Conservation (phyloP, 2,113 vertebrate species). For the Osmerus mordax region DNA sequence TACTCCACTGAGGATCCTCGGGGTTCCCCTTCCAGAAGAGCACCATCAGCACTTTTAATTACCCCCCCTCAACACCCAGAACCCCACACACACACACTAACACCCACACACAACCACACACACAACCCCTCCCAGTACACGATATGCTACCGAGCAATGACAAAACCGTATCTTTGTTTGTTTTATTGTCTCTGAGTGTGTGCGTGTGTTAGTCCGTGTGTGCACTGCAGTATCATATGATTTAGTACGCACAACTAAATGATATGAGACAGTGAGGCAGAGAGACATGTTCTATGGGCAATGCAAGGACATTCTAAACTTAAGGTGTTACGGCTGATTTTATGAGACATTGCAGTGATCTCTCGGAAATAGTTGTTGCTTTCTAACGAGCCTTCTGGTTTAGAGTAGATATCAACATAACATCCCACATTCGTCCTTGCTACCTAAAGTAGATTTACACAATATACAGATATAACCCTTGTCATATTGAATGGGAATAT, state of each 20-base stretch:
- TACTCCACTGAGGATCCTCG: slow-evolving; percentile 12
- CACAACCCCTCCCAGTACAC: slow-evolving; percentile 11
- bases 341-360: slow-evolving; percentile 30
- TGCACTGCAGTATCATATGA: too few species aligned
- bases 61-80: neutral
- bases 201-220: too few species aligned
- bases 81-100: slow-evolving; percentile 15
- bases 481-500: neutral
- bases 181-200: too few species aligned
- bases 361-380: slow-evolving; percentile 19
- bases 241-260: too few species aligned
- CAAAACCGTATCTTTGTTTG: too few species aligned
- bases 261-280: neutral
- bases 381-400: slow-evolving; percentile 2
- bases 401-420: too few species aligned
- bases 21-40: slow-evolving; percentile 38
- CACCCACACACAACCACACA: slow-evolving; percentile 17
- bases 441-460: too few species aligned
- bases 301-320: too few species aligned
- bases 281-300: neutral
- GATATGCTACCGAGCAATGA: neutral
- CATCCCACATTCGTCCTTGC: too few species aligned
- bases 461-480: too few species aligned
- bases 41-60: slow-evolving; percentile 23
- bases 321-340: too few species aligned